Evolutionary conservation across 1,140 invertebrate genomes (phyloP), one percentile per base, ranked within the genome.

Genomic region (Piezodorus guildinii): DNA sequence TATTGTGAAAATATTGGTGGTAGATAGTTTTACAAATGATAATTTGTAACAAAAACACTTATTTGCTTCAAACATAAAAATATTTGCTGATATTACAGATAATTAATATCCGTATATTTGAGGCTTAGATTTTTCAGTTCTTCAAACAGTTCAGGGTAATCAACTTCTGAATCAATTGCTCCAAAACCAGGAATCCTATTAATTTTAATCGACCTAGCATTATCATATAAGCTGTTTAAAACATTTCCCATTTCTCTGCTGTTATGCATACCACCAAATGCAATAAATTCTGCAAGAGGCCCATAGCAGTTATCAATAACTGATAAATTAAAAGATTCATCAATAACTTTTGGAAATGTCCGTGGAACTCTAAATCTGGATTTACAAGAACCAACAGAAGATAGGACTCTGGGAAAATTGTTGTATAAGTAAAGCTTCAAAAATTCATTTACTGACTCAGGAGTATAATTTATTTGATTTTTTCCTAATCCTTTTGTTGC

Each of bases 331-430:
- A 45, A 62, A 52, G 15, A 19, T 17, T 52, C 39, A 34, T 62
- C 45, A 34, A 62, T 52, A 4, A 62, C 23, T 52, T 45, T 62
- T n/a, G 61, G 61, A 19, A 45, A 62, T n/a, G 61, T 52, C 10
- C 21, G 45, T 9, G 61, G 61, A 2, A 62, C 43, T 17, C 61
- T 44, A 30, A 62, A 43, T 3, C 25, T 19, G 3, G 45, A 25
- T 34, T 30, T 27, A 19, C n/a, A 52, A 15, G 61, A 52, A 17
- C 21, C n/a, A 52, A 52, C 25, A 25, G 14, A 17, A 17, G 45
- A 21, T 30, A 27, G 3, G 19, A 39, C 30, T 27, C 43, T 52
- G 16, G 21, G 34, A 52, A 30, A 52, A 16, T n/a, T n/a, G 15
- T n/a, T 21, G 15, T 62, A 30, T n/a, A 62, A 52, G 17, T 49